These are phyloP conservation scores for Eutolmus rufibarbis DNA, from an alignment of 2,888 invertebrate species.

Conservation along the genomic window DNA sequence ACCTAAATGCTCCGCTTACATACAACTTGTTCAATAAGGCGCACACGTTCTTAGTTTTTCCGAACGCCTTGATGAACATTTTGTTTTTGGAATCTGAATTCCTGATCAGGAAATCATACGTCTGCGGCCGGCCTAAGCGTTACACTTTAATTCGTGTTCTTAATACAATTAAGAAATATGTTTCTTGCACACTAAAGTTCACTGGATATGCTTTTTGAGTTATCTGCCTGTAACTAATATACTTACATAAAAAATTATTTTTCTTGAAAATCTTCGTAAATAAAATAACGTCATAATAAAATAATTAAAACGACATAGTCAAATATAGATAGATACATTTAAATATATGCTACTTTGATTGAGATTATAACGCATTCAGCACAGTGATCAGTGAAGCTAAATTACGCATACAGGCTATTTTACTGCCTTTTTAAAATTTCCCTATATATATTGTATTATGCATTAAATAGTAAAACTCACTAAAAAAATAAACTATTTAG, in stretches of 20 bases:
- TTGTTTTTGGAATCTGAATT: too few species aligned
- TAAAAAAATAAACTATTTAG: slow-evolving; percentile 27
- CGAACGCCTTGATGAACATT: too few species aligned
- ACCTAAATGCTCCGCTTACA: too few species aligned
- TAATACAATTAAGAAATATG: background rate
- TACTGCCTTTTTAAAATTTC: background rate
- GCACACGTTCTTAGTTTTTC: too few species aligned
- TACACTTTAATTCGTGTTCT: background rate
- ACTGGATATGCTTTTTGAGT: background rate
- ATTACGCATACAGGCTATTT: background rate
- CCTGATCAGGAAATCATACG: too few species aligned
- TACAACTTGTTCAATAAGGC: too few species aligned
- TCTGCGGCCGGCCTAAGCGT: too few species aligned
- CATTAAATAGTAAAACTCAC: background rate
- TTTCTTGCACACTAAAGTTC: background rate
- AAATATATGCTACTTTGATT: background rate
- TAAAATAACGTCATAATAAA: background rate
- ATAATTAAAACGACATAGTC: too few species aligned
- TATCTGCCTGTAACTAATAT: background rate
- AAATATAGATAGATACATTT: background rate
- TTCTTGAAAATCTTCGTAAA: background rate
- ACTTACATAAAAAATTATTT: background rate
- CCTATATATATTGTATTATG: background rate
- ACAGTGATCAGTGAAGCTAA: background rate
- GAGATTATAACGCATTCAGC: too few species aligned